Conservation (phyloP, 2,113 vertebrate species). For the Notechis scutatus region DNA sequence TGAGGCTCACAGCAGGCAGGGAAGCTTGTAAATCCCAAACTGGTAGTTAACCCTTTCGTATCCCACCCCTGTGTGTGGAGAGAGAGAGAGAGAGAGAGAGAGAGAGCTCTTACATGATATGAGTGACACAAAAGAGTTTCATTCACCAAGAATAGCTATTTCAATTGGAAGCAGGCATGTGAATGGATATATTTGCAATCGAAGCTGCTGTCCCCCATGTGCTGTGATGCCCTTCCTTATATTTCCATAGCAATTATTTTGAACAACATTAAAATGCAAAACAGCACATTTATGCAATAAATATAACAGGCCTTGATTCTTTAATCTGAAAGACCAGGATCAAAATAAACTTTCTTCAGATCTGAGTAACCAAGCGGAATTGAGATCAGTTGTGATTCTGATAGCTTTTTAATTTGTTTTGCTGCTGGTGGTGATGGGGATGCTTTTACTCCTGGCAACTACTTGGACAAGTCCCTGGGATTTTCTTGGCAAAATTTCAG, state of each 20-base stretch:
- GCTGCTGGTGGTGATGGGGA: neutral
- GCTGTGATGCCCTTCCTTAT: neutral
- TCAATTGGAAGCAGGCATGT: neutral
- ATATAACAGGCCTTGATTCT: neutral
- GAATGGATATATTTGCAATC: neutral
- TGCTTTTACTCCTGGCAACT: neutral
- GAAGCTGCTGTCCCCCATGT: neutral
- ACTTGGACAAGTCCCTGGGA: neutral
- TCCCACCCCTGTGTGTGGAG: too few species aligned
- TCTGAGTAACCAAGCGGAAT: neutral
- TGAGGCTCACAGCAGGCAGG: too few species aligned
- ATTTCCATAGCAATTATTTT: neutral
- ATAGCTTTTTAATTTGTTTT: neutral
- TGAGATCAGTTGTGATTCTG: neutral
- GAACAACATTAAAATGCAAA: neutral
- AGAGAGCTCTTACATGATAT: neutral
- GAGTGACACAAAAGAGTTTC: neutral
- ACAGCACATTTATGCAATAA: neutral
- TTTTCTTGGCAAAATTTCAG: too few species aligned
- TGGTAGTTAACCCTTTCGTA: too few species aligned
- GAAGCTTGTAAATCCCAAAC: too few species aligned
- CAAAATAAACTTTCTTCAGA: neutral
- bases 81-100: too few species aligned
- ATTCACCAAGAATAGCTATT: neutral
- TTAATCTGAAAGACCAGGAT: neutral